Conservation (phyloP, 1,140 invertebrate species). For the Dryas iulia region DNA sequence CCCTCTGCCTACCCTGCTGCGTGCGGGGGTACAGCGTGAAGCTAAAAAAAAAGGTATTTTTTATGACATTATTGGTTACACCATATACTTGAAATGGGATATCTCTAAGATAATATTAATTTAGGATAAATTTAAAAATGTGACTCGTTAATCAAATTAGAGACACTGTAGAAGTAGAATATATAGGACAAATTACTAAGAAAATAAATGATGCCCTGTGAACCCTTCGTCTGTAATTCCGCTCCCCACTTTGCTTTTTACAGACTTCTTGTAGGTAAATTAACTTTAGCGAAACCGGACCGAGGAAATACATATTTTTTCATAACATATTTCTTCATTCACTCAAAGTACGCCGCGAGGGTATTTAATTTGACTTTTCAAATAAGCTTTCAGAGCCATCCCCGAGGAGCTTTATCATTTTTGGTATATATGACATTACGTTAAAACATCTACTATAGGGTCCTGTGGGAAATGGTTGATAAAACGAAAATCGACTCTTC, state of each 20-base stretch:
- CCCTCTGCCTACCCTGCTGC: not conserved
- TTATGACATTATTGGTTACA: too few relatives aligned
- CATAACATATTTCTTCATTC: not conserved
- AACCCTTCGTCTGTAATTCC: too few relatives aligned
- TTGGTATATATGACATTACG: not conserved
- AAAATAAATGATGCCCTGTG: too few relatives aligned
- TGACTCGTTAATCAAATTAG: too few relatives aligned
- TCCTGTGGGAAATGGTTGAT: not conserved
- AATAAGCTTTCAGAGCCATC: not conserved
- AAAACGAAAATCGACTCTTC: not conserved
- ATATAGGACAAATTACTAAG: too few relatives aligned
- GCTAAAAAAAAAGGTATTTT: not conserved
- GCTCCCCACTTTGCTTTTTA: too few relatives aligned
- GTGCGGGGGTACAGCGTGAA: not conserved
- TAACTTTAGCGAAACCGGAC: not conserved
- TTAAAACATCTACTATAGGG: not conserved
- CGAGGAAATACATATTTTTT: not conserved
- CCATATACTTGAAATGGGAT: too few relatives aligned
- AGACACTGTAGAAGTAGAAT: too few relatives aligned
- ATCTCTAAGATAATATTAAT: too few relatives aligned
- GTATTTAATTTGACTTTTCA: not conserved
- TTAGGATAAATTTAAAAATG: too few relatives aligned
- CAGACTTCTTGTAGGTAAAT: not conserved
- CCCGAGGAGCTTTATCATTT: not conserved
- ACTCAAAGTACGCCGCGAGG: not conserved